Evolutionary conservation across 2,797 vertebrate species (phyloP).

Genomic region (Telmatherina bonti): DNA sequence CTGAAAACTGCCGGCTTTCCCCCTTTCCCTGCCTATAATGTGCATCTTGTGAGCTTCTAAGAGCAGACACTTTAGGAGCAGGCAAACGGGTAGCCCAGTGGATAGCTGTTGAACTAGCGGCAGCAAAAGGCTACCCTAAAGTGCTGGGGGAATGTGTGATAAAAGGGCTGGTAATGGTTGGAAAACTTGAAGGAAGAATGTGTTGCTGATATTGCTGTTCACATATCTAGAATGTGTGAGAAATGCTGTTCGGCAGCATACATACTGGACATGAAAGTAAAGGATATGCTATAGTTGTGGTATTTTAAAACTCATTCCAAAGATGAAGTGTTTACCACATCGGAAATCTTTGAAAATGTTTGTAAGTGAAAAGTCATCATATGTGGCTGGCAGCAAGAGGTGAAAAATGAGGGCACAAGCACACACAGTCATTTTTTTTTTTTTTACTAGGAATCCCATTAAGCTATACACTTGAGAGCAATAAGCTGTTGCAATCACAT

Average conservation of each 20-base stretch:
- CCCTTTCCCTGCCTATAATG: slow-evolving; percentile 60
- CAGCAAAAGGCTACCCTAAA: slow-evolving; percentile 53
- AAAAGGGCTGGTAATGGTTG: slow-evolving; percentile 63
- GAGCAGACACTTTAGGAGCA: slow-evolving; percentile 56
- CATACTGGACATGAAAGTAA: background rate
- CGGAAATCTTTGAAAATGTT: background rate
- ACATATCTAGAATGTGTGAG: slow-evolving; percentile 52
- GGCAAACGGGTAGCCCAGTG: slow-evolving; percentile 44
- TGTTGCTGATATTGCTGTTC: slow-evolving; percentile 54
- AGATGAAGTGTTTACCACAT: background rate
- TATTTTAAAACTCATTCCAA: background rate
- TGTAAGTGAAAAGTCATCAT: background rate
- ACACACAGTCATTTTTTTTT: background rate
- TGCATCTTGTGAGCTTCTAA: slow-evolving; percentile 53
- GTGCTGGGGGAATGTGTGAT: slow-evolving; percentile 53
- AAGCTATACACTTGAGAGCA: background rate
- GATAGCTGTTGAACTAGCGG: slow-evolving; percentile 51
- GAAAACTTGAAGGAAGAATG: slow-evolving; percentile 45
- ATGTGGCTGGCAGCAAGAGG: background rate
- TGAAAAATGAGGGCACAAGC: no score
- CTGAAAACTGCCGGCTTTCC: slow-evolving; percentile 48
- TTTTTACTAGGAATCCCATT: background rate
- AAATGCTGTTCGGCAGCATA: slow-evolving; percentile 24
- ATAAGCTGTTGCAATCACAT: background rate
- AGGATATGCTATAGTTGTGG: background rate